These are phyloP conservation scores for Rhamnusium bicolor DNA, from an alignment of 2,888 invertebrate species.

Conservation along the genomic window DNA sequence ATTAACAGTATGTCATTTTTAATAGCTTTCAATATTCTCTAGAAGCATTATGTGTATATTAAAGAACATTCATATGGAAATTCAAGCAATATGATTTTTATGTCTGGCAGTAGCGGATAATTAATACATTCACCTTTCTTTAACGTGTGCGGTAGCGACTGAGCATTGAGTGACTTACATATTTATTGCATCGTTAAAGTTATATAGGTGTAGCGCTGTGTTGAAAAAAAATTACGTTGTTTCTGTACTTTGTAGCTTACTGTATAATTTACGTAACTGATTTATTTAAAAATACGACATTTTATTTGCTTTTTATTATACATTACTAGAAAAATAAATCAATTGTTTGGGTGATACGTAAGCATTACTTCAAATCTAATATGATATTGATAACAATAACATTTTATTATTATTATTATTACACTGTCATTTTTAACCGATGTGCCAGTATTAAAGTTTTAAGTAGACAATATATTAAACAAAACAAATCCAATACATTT, in stretches of 20 bases:
- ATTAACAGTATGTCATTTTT: conserved; percentile 31
- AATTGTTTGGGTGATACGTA: no score
- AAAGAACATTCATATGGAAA: conserved; percentile 27
- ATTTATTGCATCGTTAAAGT: conserved; percentile 28
- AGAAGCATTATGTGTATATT: conserved; percentile 19
- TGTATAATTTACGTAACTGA: neutral
- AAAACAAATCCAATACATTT: no score
- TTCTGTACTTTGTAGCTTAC: neutral
- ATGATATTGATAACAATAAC: no score
- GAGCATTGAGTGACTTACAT: conserved; percentile 28
- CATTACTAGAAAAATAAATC: no score
- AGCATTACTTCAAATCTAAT: no score
- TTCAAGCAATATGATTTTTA: conserved; percentile 27
- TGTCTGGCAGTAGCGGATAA: conserved; percentile 29
- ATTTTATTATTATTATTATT: no score
- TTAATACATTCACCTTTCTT: conserved; percentile 29
- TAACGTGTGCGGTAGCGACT: conserved; percentile 28
- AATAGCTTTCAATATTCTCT: conserved; percentile 23
- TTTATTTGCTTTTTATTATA: no score
- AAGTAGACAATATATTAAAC: no score
- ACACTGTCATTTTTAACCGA: no score
- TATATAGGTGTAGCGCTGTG: conserved; percentile 26
- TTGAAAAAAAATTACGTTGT: neutral
- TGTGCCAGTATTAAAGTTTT: no score
- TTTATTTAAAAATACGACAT: no score